phyloP scores from a whole-genome alignment of 2,113 vertebrate species.

The Ageneiosus marmoratus region DNA sequence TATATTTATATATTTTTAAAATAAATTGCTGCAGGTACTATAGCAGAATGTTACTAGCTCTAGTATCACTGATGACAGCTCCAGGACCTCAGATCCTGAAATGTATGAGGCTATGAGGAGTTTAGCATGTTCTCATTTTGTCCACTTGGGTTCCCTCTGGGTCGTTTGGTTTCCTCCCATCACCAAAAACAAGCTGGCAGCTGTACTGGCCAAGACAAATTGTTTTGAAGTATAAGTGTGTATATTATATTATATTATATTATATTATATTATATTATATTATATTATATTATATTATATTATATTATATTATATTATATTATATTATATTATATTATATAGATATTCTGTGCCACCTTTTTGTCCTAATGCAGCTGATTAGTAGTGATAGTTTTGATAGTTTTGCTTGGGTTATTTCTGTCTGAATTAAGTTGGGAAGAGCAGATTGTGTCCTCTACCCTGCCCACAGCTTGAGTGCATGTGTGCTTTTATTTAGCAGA shows the following conservation, averaged over 20 bases:
- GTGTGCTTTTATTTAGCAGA: slow-evolving; percentile 71
- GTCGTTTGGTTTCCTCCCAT: background rate
- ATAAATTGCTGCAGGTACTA: background rate
- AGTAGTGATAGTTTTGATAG: slow-evolving; percentile 42
- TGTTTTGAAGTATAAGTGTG: too few species aligned
- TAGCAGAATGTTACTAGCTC: background rate
- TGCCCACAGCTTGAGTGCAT: slow-evolving; percentile 54
- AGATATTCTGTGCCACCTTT: background rate
- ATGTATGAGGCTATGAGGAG: background rate
- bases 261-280: background rate
- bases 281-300: background rate
- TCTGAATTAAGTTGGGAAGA: slow-evolving; percentile 37
- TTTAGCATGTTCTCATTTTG: background rate
- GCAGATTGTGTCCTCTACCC: slow-evolving; percentile 50
- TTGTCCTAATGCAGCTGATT: slow-evolving; percentile 26
- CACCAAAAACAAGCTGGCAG: background rate
- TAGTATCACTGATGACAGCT: background rate
- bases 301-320: background rate
- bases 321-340: background rate
- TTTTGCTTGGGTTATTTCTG: slow-evolving; percentile 42
- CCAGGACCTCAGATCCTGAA: background rate
- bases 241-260: background rate
- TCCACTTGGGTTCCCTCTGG: background rate
- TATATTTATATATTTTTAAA: background rate
- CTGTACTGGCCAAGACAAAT: too few species aligned